Conservation (phyloP, 2,888 invertebrate genomes). For the Drosophila anceps region DNA sequence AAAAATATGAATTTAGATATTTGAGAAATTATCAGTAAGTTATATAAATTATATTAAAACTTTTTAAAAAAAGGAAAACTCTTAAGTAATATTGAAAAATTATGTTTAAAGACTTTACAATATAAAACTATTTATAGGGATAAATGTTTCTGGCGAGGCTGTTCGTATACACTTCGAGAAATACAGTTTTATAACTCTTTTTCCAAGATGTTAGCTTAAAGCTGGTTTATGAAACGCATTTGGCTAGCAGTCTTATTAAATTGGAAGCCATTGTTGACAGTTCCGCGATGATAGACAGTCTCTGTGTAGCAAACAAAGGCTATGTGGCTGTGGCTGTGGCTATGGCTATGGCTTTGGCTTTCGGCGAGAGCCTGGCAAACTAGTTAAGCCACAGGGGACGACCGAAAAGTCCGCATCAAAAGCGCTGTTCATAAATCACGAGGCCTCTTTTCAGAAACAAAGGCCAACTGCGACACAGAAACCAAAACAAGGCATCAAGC, state of each 20-base stretch:
- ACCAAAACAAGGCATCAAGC: conserved; percentile 12
- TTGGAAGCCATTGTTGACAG: conserved; percentile 35
- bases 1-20: neutral
- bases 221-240: neutral
- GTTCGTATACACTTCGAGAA: neutral
- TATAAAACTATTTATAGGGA: neutral
- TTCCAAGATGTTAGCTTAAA: neutral
- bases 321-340: conserved; percentile 16
- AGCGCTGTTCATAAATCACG: conserved; percentile 56
- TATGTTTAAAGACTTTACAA: neutral
- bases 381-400: conserved; percentile 52
- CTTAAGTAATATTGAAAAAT: neutral
- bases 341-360: conserved; percentile 12
- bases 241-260: conserved; percentile 37
- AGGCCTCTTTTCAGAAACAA: conserved; percentile 53
- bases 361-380: conserved; percentile 44
- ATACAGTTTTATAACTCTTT: neutral
- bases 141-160: neutral
- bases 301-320: conserved; percentile 45
- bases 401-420: conserved; percentile 57
- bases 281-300: conserved; percentile 33
- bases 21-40: neutral
- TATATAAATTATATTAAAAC: neutral
- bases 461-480: conserved; percentile 37
- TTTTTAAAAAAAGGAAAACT: neutral